These are phyloP conservation scores for Lasioglossum pauxillum DNA, from an alignment of 2,888 invertebrate genomes.

Conservation along the genomic window DNA sequence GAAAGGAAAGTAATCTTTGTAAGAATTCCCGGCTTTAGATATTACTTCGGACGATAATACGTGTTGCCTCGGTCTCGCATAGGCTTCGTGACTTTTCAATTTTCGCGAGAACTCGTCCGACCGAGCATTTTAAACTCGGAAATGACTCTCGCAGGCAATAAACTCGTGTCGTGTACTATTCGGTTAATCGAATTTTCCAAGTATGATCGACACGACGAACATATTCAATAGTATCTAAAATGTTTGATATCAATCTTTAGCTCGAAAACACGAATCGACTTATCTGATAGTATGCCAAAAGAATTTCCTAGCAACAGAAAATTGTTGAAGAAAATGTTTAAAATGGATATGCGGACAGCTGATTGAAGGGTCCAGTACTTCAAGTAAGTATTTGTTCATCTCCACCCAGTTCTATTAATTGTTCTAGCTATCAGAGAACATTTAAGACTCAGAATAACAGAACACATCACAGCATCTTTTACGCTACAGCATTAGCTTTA, in stretches of 20 bases:
- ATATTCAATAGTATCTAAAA: not conserved
- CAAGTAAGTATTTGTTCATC: not conserved
- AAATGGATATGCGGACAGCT: not conserved
- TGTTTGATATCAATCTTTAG: not conserved
- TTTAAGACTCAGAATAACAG: not conserved
- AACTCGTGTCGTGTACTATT: not conserved
- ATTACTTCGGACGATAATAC: constrained; percentile 3
- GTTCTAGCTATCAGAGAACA: not conserved
- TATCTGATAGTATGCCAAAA: not conserved
- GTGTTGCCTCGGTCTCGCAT: not conserved
- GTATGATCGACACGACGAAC: not conserved
- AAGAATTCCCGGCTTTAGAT: not conserved
- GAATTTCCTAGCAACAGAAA: not conserved
- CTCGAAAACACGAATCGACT: not conserved
- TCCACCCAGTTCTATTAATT: too few species aligned
- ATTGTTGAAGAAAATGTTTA: not conserved
- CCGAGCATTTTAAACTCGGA: not conserved
- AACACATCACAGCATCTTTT: too few species aligned
- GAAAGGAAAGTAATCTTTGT: constrained; percentile 16
- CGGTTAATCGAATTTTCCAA: not conserved
- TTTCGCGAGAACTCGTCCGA: not conserved
- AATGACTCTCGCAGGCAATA: not conserved
- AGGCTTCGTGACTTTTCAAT: constrained; percentile 2
- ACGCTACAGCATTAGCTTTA: too few species aligned
- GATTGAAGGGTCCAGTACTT: not conserved